A percentile compares a stretch with the other conserved stretches of the same genome.
phyloP scores from a whole-genome alignment of 2,113 vertebrate genomes.

The Genyomyrus donnyi region DNA sequence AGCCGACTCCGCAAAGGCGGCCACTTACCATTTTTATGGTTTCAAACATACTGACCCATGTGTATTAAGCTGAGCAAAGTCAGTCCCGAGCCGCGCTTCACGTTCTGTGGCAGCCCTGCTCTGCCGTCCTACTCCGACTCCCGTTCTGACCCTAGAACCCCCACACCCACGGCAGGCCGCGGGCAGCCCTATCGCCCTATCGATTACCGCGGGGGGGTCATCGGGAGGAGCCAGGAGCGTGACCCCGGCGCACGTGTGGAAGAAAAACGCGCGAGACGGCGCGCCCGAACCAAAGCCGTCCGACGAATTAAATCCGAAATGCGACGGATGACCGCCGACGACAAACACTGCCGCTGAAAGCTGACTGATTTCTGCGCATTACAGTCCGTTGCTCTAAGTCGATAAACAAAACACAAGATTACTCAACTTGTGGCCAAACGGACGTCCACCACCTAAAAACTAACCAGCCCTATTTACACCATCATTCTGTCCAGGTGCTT shows the following conservation, averaged over 20 bases:
- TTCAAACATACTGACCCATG: conserved; percentile 12
- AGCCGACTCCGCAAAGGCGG: background rate
- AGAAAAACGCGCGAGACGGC: background rate
- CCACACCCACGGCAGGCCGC: background rate
- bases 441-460: background rate
- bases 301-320: background rate
- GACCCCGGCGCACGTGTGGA: background rate
- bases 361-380: background rate
- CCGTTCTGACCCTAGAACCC: background rate
- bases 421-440: background rate
- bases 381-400: background rate
- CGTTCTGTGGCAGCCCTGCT: background rate
- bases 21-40: background rate
- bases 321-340: background rate
- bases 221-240: background rate
- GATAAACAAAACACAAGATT: background rate
- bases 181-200: background rate
- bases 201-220: background rate
- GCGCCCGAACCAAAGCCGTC: background rate
- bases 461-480: background rate
- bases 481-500: background rate
- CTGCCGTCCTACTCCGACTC: background rate
- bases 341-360: background rate
- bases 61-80: no score
- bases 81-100: background rate